These are phyloP conservation scores for Poecilus cupreus DNA, from an alignment of 2,888 invertebrate genomes.

Conservation along the genomic window DNA sequence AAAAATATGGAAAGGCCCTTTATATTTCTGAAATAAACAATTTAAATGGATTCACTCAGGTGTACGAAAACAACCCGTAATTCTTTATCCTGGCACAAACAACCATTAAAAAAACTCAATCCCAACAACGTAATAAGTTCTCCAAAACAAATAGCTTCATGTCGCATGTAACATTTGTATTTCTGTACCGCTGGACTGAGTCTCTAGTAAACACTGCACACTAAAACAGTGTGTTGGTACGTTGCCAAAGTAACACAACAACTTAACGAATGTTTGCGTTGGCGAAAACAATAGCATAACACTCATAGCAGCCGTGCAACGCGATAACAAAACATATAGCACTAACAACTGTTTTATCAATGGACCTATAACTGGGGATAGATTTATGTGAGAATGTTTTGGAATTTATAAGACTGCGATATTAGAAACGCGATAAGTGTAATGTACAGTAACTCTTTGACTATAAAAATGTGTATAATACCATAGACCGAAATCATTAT, in stretches of 20 bases:
- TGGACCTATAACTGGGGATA: not conserved
- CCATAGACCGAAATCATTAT: too few species aligned
- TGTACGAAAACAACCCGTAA: not conserved
- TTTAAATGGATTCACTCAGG: too few species aligned
- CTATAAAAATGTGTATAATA: too few species aligned
- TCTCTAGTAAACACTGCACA: not conserved
- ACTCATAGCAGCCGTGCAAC: not conserved
- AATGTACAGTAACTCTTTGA: too few species aligned
- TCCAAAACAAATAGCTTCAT: not conserved
- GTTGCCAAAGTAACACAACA: not conserved
- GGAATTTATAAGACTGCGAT: too few species aligned
- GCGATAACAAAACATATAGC: slow-evolving; percentile 1
- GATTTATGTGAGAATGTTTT: not conserved
- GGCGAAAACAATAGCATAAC: not conserved
- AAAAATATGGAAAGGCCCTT: too few species aligned
- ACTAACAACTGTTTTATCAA: slow-evolving; percentile 19
- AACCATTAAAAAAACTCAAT: not conserved
- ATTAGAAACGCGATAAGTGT: too few species aligned
- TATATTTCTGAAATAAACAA: too few species aligned
- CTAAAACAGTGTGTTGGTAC: not conserved
- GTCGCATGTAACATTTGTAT: not conserved
- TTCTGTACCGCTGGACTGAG: not conserved
- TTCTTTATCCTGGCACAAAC: not conserved
- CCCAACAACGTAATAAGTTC: not conserved
- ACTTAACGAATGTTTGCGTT: not conserved